A percentile compares a stretch with the other conserved stretches of the same genome.
phyloP scores from a whole-genome alignment of 2,888 invertebrate species.

The Polyploca ridens region DNA sequence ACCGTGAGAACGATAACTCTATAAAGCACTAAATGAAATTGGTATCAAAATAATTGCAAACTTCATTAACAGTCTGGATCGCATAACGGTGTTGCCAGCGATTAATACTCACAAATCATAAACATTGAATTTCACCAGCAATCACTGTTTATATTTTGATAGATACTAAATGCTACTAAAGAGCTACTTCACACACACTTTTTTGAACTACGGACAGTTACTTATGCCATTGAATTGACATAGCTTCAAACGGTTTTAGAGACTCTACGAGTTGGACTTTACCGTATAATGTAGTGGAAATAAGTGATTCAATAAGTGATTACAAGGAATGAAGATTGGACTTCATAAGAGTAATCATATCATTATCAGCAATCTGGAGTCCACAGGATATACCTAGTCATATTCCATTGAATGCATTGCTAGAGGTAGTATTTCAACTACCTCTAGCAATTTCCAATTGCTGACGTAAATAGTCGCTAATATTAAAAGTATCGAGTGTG shows the following conservation, averaged over 20 bases:
- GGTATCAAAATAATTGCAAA: not conserved
- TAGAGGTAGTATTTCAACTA: too few species aligned
- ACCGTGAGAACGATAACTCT: not conserved
- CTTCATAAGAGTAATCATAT: too few species aligned
- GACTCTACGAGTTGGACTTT: too few species aligned
- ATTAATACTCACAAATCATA: constrained; percentile 3
- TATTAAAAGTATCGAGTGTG: constrained; percentile 8
- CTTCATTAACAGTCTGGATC: constrained; percentile 7
- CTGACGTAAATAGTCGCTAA: not conserved
- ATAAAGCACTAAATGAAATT: not conserved
- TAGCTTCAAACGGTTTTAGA: too few species aligned
- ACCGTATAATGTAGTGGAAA: too few species aligned
- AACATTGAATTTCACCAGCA: constrained; percentile 15
- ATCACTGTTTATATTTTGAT: constrained; percentile 19
- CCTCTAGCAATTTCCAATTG: too few species aligned
- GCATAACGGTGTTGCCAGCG: constrained; percentile 11
- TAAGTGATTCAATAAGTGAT: too few species aligned
- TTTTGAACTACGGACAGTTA: not conserved
- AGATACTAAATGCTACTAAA: not conserved
- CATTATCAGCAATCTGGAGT: too few species aligned
- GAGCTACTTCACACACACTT: not conserved
- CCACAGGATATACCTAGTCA: too few species aligned
- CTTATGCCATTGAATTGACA: too few species aligned
- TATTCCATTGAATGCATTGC: too few species aligned
- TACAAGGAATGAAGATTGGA: too few species aligned